Evolutionary conservation across 2,113 vertebrate species (phyloP), one percentile per base, ranked within the genome.

Genomic region (Coptodon rendalli): DNA sequence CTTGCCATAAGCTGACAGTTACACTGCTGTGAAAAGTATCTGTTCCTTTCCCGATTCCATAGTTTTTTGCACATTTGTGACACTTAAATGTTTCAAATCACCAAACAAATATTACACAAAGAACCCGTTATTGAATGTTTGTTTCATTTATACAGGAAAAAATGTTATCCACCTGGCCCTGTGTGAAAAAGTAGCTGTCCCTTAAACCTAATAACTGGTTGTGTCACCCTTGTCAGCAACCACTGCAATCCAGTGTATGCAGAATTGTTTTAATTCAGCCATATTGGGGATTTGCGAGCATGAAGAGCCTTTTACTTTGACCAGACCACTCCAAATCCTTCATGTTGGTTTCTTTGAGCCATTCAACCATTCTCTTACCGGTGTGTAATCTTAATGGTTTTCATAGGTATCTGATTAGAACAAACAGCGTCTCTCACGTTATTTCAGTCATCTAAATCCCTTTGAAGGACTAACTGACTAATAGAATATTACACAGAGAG

Each of bases 1-100:
- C 16, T 29, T 19, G 4, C 9, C 0, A 0, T 50, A 73, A 45
- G 68, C 0, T 45, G 8, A 1, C 40, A 27, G 0, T 73, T 73
- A 0, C 0, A 73, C 22, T 17, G 2, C 2, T 45, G 40, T 45
- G 38, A 73, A 27, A 27, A 27, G 22, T 0, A 27, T 73, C 0
- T 45, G 38, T 43, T 71, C 1, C 0, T n/a, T 71, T 71, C 63
- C 0, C 0, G 63, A 40, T 71, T 71, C 43, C 63, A 43, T 40
- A 0, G 0, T 10, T 66, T 38, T 40, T 66, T 68, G 11, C 6
- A 5, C 0, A 68, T 14, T 68, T 22, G 22, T 22, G 3, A 68
- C 10, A 38, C 6, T 1, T 63, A 34, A 2, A 0, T 34, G 6
- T 68, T 68, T 68, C 1, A 17, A 19, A 22, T 68, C 13, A 45